Base-by-base conservation (phyloP, 2,888 invertebrate species). In the Onchidella celtica region DNA sequence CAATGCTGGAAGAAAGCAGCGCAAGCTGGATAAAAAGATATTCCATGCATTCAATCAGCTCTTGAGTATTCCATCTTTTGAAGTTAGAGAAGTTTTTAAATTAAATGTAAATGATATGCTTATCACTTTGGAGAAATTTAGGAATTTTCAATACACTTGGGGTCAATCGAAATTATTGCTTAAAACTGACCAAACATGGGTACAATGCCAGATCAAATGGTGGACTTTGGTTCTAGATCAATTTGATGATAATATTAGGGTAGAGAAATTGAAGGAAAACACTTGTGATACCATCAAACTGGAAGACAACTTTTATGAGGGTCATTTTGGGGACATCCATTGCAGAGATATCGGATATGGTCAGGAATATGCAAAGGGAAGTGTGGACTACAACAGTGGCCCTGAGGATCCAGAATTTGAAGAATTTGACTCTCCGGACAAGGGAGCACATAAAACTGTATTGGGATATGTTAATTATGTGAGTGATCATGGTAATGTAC, bases 111-210 rank as follows among this genome's bases (percentile, higher is more conserved):
- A 63, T 63, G 63, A 70, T 59, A 2, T 72, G 32, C 29, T 61
- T 14, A 1, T 1, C 14, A n/a, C 36, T 72, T 27, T 32, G 6
- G 40, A 47, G 32, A 32, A 72, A 36, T 73, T 79, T 29, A 66
- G 59, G 40, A 47, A 47, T 40, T 79, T 79, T 29, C 73, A 63
- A 6, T 36, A 66, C 11, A 38, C 17, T 3, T 73, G 73, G 72
- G 66, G 66, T 14, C 34, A 57, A 24, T 38, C 40, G 11, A 73
- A 66, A 4, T 38, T 79, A 34, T 61, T 79, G 3, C 29, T 79
- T 66, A 79, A 55, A 17, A 57, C 72, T 3, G 79, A 79, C 27
- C 17, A 57, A 4, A 6, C 21, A 27, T 79, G 79, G 79, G 79
- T 72, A 2, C 47, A 32, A 2, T 79, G 79, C 57, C 79, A 79